Evolutionary conservation across 2,888 invertebrate genomes (phyloP), one percentile per base, ranked within the genome.

Genomic region (Clusia tigrina): DNA sequence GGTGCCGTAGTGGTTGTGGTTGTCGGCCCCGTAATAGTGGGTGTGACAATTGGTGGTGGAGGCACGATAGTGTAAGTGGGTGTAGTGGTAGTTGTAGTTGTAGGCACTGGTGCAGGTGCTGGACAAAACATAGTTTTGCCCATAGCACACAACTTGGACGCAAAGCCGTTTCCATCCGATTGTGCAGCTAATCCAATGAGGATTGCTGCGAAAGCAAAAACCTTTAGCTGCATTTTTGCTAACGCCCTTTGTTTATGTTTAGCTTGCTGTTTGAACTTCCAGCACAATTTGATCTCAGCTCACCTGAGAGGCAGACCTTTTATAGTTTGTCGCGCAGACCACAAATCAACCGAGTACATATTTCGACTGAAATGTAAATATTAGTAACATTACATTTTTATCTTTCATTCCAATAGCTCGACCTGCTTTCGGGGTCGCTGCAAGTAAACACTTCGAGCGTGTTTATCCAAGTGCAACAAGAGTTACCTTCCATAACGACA

Each of bases 151-250:
- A 38, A 3, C 22, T 55, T 55, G 18, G 6, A 15, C 20, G 20
- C 48, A 22, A 48, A 22, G 15, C 20, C 55, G 22, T 38, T 22
- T 17, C 38, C 55, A 55, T 55, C 12, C 20, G 55, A 37, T 38
- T 55, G 55, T 20, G 55, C 6, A 38, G 15, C 55, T 2, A 55
- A 38, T 55, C 55, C 55, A 55, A 55, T n/a, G n/a, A n/a, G 55
- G 20, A 55, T 38, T 20, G 38, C 38, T 38, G 17, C 37, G 2
- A 55, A 22, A 55, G 22, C 23, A 37, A 55, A 37, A 10, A 22
- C n/a, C 15, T 54, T 54, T 10, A 26, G 17, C 2, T 25, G n/a
- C 54, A 54, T 54, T 26, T 54, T 18, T 10, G n/a, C 10, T 3
- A 42, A 42, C 3, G 10, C 2, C 42, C n/a, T n/a, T 42, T 42